Evolutionary conservation across 2,888 invertebrate genomes (phyloP), one percentile per base, ranked within the genome.

Genomic region (Galerucella nymphaeae): DNA sequence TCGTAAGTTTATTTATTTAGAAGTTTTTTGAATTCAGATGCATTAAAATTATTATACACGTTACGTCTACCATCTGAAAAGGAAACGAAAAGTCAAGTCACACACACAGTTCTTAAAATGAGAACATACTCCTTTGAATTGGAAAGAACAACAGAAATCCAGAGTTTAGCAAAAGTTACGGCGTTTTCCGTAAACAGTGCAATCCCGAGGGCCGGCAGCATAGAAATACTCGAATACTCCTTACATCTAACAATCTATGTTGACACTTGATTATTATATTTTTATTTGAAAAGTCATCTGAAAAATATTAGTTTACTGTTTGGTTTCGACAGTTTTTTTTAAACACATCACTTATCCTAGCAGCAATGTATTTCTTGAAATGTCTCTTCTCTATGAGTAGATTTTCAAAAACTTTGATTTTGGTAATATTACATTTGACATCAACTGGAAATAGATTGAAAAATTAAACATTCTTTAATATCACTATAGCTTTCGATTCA

Each of bases 91-190:
- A 83, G 82, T 83, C 84, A 78, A 82, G 83, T 84, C 83, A 83
- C 83, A 83, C 80, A 81, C 80, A 48, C 74, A 83, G 74, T 70
- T 70, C 72, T 79, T 79, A 71, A 81, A 82, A 80, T 80, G 76
- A 77, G 79, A 81, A 80, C 82, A 81, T 83, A 81, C 81, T 77
- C 79, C 30, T 30, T 30, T 48, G 81, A 83, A 84, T 83, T 82
- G 81, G 83, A 83, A 84, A 83, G 84, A 84, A 83, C 84, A 84
- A 84, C 84, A 83, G 82, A 83, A 83, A 83, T 82, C 81, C 78
- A 79, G 82, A 82, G 81, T 84, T 81, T 76, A 80, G 70, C 79
- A 78, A 75, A 81, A 84, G 83, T 83, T 84, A 82, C 76, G 80
- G 83, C 80, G 82, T 83, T 83, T 83, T 82, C 83, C 80, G 80